Conservation (phyloP, 2,888 invertebrate species). For the Neuroscelio doddi region DNA sequence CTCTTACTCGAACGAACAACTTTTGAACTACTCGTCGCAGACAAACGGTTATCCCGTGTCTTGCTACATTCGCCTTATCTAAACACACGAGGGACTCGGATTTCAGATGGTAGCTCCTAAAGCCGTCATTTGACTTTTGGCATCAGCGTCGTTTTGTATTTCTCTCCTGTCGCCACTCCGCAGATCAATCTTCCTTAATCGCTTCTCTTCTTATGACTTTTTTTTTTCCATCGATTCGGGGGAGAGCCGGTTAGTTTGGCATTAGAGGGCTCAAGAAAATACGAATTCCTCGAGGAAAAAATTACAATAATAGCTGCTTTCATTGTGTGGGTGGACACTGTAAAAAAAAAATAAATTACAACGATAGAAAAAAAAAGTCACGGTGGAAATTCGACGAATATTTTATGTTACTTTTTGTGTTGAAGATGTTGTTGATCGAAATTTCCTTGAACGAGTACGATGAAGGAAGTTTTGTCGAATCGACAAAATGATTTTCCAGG, state of each 20-base stretch:
- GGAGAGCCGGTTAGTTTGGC: too few relatives aligned
- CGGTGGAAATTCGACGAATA: not conserved
- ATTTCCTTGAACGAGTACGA: not conserved
- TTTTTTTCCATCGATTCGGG: not conserved
- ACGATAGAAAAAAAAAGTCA: not conserved
- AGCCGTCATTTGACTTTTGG: slow-evolving; percentile 27
- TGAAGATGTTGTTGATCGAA: too few relatives aligned
- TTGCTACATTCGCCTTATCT: slow-evolving; percentile 14
- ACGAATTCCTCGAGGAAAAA: not conserved
- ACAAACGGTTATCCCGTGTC: slow-evolving; percentile 3
- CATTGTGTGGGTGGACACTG: not conserved
- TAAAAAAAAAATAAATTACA: slow-evolving; percentile 4
- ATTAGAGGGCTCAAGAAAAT: too few relatives aligned
- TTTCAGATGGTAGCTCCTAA: slow-evolving; percentile 3
- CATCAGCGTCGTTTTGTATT: slow-evolving; percentile 14
- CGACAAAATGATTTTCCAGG: not conserved
- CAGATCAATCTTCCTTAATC: slow-evolving; percentile 30
- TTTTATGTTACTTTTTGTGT: too few relatives aligned
- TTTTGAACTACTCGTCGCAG: slow-evolving; percentile 2
- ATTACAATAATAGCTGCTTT: not conserved
- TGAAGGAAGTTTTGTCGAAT: not conserved
- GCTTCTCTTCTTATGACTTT: slow-evolving; percentile 12
- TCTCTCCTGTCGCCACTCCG: slow-evolving; percentile 22
- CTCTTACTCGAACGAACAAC: not conserved
- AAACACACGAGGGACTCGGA: slow-evolving; percentile 10